Evolutionary conservation across 2,797 vertebrate genomes (phyloP).

Genomic region (Catamblyrhynchus diadema): DNA sequence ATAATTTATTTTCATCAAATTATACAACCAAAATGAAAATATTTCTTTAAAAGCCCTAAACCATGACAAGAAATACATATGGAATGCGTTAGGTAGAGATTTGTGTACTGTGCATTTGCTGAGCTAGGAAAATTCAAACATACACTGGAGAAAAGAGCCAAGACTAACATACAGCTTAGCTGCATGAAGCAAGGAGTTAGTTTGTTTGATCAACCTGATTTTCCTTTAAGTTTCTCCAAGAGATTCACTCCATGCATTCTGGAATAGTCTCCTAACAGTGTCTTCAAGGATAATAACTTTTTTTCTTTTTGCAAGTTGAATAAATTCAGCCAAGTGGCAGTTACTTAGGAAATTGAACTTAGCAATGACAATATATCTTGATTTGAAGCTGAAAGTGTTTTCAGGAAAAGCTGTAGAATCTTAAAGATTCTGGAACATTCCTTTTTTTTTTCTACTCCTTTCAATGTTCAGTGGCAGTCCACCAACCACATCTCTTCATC

Average conservation of each 20-base stretch:
- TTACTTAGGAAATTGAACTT: not conserved
- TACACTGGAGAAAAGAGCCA: not conserved
- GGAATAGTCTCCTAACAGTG: not conserved
- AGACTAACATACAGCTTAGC: not conserved
- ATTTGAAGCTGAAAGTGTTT: not conserved
- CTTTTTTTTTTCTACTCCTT: not conserved
- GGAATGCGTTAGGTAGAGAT: not conserved
- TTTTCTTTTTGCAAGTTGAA: not conserved
- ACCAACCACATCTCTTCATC: not conserved
- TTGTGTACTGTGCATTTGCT: not conserved
- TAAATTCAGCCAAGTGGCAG: not conserved
- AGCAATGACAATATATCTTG: not conserved
- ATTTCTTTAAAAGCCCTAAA: not conserved
- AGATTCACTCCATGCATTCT: not conserved
- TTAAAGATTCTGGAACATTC: not conserved
- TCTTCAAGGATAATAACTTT: not conserved
- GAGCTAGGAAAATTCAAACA: not conserved
- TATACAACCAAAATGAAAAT: not conserved
- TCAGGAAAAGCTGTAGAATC: not conserved
- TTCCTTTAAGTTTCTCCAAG: not conserved
- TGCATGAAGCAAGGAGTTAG: not conserved
- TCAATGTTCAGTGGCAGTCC: not conserved
- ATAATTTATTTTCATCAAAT: not conserved
- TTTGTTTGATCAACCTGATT: not conserved
- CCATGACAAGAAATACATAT: not conserved